phyloP scores from a whole-genome alignment of 1,140 invertebrate species.

The Microplitis mediator region DNA sequence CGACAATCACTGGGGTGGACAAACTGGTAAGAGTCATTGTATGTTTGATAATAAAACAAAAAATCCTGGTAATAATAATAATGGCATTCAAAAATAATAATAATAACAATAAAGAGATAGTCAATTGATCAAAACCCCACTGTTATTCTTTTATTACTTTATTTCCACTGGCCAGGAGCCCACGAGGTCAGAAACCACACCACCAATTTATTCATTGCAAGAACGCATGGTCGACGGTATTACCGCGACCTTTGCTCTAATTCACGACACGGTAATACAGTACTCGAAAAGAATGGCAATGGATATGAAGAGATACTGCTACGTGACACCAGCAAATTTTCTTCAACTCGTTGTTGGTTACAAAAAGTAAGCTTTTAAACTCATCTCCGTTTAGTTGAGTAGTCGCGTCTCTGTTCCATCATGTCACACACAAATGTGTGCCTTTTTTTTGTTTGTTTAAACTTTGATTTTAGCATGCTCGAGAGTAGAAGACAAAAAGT shows the following conservation, averaged over 20 bases:
- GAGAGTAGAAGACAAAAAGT: constrained; percentile 73
- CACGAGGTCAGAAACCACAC: constrained; percentile 29
- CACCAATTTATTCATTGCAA: constrained; percentile 55
- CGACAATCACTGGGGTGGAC: constrained; percentile 67
- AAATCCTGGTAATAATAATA: too few relatives aligned
- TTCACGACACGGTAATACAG: constrained; percentile 77
- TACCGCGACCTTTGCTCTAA: constrained; percentile 75
- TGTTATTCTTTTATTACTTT: not conserved
- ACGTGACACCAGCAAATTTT: constrained; percentile 86
- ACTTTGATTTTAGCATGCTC: constrained; percentile 67
- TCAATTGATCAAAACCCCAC: not conserved
- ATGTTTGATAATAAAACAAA: too few relatives aligned
- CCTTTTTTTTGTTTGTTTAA: not conserved
- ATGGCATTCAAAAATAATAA: not conserved
- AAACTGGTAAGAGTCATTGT: constrained; percentile 46
- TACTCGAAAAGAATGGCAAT: constrained; percentile 73
- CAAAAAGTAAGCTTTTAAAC: constrained; percentile 67
- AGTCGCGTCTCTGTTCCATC: not conserved
- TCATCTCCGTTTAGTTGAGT: not conserved
- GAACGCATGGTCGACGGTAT: constrained; percentile 67
- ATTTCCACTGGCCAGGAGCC: constrained; percentile 29
- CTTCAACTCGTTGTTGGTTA: constrained; percentile 82
- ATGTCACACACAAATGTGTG: not conserved
- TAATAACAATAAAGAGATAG: too few relatives aligned
- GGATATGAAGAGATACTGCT: constrained; percentile 82